Evolutionary conservation across 2,888 invertebrate species (phyloP), one percentile per base, ranked within the genome.

Genomic region (Phragmatobia fuliginosa): DNA sequence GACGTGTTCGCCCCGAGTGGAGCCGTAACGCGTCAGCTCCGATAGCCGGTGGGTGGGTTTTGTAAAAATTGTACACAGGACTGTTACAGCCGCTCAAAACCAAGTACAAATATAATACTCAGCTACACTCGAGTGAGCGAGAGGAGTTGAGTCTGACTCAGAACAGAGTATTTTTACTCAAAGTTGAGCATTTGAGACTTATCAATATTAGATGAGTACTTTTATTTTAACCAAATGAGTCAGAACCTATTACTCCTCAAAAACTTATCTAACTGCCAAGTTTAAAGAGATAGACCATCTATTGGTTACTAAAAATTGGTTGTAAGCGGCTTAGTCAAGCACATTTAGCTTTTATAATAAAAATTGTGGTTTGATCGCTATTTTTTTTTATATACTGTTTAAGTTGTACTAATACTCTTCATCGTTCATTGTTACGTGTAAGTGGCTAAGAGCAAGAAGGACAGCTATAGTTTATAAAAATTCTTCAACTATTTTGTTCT

Each of bases 41-140:
- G 62, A 73, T 74, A 74, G 74, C 78, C 80, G 80, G 80, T 76
- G 77, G 81, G 73, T 79, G 66, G 71, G 73, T 68, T 70, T 68
- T 62, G 41, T 38, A 67, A 38, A 68, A 72, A 75, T 74, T 79
- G 80, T 81, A 81, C 81, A 73, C 64, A 73, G 21, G 38, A 67
- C 64, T 66, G 59, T 28, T 33, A 61, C 32, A 70, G 73, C 73
- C 80, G 73, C 73, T 76, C 69, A 62, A 25, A 68, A 71, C 64
- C 68, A 59, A 38, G 45, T 68, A 59, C 66, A 68, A 66, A 25
- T 41, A 41, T 38, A 62, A 32, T 63, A 64, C 61, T 71, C 33
- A 64, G 25, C 60, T 66, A 56, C 25, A 18, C 66, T 64, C 49
- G 33, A 67, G 33, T 60, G 36, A 60, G 63, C 49, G 36, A 28